Conservation (phyloP, 2,113 vertebrate species). For the Coturnix japonica region DNA sequence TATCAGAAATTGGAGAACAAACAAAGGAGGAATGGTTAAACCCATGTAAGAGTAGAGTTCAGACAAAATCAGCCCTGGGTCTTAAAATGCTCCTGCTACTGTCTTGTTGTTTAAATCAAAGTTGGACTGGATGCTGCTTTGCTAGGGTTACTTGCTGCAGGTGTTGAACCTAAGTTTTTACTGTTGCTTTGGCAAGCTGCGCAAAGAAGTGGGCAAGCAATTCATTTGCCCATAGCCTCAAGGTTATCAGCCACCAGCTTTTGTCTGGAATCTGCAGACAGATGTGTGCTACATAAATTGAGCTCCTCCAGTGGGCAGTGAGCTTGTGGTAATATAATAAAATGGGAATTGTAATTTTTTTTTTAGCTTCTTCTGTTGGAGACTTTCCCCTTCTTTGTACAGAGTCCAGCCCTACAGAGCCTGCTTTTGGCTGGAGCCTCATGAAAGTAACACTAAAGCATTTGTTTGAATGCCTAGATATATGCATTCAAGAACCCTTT, state of each 20-base stretch:
- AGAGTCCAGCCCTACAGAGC: background rate
- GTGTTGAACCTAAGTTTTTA: background rate
- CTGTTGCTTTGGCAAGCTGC: background rate
- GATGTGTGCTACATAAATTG: accelerated
- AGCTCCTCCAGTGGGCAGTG: background rate
- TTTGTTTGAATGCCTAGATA: background rate
- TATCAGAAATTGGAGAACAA: conserved; percentile 5
- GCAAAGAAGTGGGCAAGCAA: background rate
- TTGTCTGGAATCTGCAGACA: background rate
- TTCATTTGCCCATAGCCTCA: background rate
- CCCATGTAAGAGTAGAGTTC: background rate
- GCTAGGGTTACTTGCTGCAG: background rate
- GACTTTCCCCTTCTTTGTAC: background rate
- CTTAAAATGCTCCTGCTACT: background rate
- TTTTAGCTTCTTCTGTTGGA: background rate
- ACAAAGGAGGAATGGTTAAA: background rate
- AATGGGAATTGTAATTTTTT: background rate
- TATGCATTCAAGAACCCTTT: background rate
- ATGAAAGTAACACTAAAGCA: background rate
- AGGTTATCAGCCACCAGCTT: background rate
- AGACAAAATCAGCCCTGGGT: background rate
- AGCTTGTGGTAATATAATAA: background rate
- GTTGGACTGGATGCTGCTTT: background rate
- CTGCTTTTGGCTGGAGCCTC: background rate
- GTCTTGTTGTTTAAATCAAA: background rate